phyloP scores from a whole-genome alignment of 2,113 vertebrate genomes.

The Cinclus mexicanus region DNA sequence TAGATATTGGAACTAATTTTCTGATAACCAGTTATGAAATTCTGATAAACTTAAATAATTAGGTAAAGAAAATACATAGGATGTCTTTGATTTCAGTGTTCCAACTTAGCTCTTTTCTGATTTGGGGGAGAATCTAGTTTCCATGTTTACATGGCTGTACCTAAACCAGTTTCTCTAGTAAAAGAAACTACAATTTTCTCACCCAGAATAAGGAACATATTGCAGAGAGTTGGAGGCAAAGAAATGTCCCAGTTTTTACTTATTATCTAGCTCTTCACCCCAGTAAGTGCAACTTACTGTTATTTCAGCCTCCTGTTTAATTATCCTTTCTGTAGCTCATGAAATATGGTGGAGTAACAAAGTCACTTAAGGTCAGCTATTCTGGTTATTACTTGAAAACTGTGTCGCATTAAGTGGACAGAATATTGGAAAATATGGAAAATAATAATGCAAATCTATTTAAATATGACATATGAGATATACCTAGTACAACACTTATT shows the following conservation, averaged over 20 bases:
- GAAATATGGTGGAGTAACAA: not conserved
- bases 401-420: not conserved
- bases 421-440: not conserved
- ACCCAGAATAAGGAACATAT: not conserved
- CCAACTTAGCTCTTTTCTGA: not conserved
- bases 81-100: not conserved
- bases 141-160: not conserved
- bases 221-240: not conserved
- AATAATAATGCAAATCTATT: not conserved
- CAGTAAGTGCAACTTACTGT: not conserved
- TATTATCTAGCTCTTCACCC: not conserved
- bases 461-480: not conserved
- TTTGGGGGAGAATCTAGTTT: not conserved
- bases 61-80: not conserved
- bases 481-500: not conserved
- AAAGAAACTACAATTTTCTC: not conserved
- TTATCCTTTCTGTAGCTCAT: not conserved
- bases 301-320: not conserved
- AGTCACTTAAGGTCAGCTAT: not conserved
- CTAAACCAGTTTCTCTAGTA: not conserved
- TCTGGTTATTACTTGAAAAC: not conserved
- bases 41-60: not conserved
- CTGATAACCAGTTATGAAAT: not conserved
- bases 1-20: not conserved
- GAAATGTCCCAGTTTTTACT: not conserved